Percentiles rank a stretch among this genome's conserved stretches.
Conservation (phyloP, 1,140 invertebrate species). For the Dendroctonus ponderosae region DNA sequence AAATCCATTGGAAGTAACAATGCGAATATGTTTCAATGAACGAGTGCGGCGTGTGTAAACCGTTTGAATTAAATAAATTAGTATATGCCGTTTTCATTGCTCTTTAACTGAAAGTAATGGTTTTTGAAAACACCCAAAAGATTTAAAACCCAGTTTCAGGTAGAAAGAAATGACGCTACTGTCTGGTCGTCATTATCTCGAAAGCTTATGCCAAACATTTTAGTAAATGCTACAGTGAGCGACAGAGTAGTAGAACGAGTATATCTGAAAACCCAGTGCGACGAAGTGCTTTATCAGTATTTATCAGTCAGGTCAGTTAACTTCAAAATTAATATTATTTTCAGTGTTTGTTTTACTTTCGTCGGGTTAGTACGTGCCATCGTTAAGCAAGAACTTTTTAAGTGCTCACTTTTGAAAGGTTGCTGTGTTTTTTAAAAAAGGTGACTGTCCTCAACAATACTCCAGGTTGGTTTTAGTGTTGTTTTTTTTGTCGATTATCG, state of each 20-base stretch:
- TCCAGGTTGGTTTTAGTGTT: no score
- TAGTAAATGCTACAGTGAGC: slow-evolving; percentile 6
- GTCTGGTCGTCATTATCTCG: slow-evolving; percentile 14
- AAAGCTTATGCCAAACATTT: slow-evolving; percentile 25
- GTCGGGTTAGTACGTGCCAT: slow-evolving; percentile 18
- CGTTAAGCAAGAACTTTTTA: no score
- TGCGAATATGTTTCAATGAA: no score
- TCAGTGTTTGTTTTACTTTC: slow-evolving; percentile 31
- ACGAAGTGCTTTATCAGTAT: slow-evolving; percentile 10
- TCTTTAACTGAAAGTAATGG: no score
- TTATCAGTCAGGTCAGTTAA: slow-evolving; percentile 29
- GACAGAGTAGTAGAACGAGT: slow-evolving; percentile 2
- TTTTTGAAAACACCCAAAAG: not conserved
- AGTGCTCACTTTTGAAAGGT: no score
- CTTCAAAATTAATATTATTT: slow-evolving; percentile 26
- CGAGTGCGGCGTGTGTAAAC: no score
- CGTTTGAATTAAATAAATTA: no score
- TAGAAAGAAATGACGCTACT: slow-evolving; percentile 13
- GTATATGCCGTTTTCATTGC: no score
- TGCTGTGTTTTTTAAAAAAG: no score
- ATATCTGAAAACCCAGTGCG: slow-evolving; percentile 1
- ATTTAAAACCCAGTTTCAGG: slow-evolving; percentile 4
- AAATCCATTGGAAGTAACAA: no score
- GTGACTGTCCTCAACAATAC: no score
- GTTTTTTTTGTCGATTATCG: no score